These are phyloP conservation scores for Champsocephalus esox DNA, from an alignment of 2,797 vertebrate species.

Conservation along the genomic window DNA sequence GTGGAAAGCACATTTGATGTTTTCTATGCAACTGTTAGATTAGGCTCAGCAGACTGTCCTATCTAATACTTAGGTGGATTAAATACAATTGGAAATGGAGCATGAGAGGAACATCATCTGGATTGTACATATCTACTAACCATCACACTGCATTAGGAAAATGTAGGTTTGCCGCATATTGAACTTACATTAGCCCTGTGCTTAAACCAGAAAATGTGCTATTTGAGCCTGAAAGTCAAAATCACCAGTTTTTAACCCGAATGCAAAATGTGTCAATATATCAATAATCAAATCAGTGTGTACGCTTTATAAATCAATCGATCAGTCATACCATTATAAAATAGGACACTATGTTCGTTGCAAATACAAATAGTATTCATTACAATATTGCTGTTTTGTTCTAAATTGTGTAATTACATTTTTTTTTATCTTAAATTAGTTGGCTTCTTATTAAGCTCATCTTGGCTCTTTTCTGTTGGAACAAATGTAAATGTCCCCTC, in stretches of 20 bases:
- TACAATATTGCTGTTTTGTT: background rate
- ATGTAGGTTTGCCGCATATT: conserved; percentile 8
- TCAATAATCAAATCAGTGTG: background rate
- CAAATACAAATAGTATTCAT: background rate
- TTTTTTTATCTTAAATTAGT: too few relatives aligned
- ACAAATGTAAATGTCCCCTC: too few relatives aligned
- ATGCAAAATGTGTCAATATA: background rate
- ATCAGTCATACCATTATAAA: background rate
- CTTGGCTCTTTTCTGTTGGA: too few relatives aligned
- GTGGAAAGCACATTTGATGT: conserved; percentile 63
- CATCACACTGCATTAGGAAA: conserved; percentile 31
- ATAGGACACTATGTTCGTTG: background rate
- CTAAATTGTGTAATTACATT: too few relatives aligned
- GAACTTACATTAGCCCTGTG: background rate
- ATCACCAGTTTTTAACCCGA: background rate
- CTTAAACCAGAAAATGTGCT: background rate
- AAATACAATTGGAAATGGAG: conserved; percentile 48
- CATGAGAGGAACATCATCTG: conserved; percentile 46
- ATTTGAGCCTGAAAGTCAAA: background rate
- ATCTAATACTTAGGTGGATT: conserved; percentile 50
- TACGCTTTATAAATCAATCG: background rate
- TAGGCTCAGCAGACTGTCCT: conserved; percentile 31
- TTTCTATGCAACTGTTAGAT: conserved; percentile 52
- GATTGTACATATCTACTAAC: conserved; percentile 34
- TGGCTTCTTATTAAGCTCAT: too few relatives aligned